Evolutionary conservation across 1,140 invertebrate genomes (phyloP).

Genomic region (Eufriesea mexicana): DNA sequence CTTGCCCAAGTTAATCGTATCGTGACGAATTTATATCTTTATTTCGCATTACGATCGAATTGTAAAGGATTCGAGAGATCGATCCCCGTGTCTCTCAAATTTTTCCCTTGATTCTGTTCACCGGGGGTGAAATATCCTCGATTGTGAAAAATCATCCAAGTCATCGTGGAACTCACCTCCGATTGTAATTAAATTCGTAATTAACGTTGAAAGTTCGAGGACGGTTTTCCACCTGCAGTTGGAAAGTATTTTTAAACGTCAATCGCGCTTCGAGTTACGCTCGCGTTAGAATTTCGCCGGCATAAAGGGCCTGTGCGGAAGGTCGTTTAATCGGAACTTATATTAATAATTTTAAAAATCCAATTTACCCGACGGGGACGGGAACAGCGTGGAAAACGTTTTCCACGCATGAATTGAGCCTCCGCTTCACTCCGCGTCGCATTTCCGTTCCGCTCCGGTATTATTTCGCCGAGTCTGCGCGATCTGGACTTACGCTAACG

Average conservation of each 20-base stretch:
- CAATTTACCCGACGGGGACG: background rate
- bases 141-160: no score
- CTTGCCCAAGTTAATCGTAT: no score
- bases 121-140: no score
- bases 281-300: background rate
- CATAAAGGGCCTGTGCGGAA: background rate
- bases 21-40: no score
- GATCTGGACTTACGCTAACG: background rate
- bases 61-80: no score
- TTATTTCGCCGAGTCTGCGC: no score
- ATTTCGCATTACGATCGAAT: no score
- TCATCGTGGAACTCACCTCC: background rate
- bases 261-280: background rate
- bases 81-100: no score
- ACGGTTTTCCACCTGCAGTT: background rate
- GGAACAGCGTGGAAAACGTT: background rate
- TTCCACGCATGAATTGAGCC: background rate
- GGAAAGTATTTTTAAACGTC: background rate
- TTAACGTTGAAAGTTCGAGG: background rate
- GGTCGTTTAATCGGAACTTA: background rate
- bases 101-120: no score
- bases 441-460: no score
- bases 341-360: background rate
- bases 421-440: background rate
- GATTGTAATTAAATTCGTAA: background rate